A percentile compares a stretch with the other conserved stretches of the same genome.
phyloP scores from a whole-genome alignment of 2,113 vertebrate genomes.

The Paracanthobrama guichenoti region DNA sequence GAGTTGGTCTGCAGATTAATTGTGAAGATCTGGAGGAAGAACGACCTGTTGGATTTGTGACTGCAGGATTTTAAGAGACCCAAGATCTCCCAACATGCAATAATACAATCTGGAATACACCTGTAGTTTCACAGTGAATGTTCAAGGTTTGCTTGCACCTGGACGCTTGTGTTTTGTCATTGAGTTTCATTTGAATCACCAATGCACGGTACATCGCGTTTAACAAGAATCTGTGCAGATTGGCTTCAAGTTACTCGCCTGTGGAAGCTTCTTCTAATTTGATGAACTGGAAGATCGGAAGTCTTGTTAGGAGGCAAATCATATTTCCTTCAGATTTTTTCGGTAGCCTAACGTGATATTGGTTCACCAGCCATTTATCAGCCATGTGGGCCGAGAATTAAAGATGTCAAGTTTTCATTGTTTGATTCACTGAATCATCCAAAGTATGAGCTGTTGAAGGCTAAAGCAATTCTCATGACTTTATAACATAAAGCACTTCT shows the following conservation, averaged over 20 bases:
- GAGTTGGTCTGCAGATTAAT: constrained; percentile 62
- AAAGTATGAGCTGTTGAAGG: constrained; percentile 47
- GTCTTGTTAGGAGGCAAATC: constrained; percentile 38
- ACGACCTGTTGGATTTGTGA: constrained; percentile 15
- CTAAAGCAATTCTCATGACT: constrained; percentile 51
- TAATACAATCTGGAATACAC: constrained; percentile 37
- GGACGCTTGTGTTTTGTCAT: constrained; percentile 16
- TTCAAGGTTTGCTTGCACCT: constrained; percentile 27
- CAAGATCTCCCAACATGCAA: constrained; percentile 32
- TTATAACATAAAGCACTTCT: constrained; percentile 56
- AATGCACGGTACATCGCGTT: constrained; percentile 5
- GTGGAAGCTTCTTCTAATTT: constrained; percentile 45
- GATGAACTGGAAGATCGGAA: constrained; percentile 52
- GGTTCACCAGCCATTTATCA: constrained; percentile 17
- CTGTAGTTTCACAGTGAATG: constrained; percentile 31
- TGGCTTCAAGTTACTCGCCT: constrained; percentile 21
- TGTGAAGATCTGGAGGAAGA: constrained; percentile 42
- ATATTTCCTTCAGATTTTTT: constrained; percentile 27
- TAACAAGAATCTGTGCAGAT: constrained; percentile 13
- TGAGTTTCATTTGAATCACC: neutral
- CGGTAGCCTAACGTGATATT: constrained; percentile 51
- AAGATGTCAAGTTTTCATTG: constrained; percentile 51
- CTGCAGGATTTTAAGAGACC: constrained; percentile 7
- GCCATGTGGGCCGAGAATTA: neutral
- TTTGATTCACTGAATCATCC: constrained; percentile 19